Percentiles rank a stretch among this genome's conserved stretches.
Evolutionary conservation across 2,113 vertebrate genomes (phyloP).

Genomic region (Halichoeres trimaculatus): DNA sequence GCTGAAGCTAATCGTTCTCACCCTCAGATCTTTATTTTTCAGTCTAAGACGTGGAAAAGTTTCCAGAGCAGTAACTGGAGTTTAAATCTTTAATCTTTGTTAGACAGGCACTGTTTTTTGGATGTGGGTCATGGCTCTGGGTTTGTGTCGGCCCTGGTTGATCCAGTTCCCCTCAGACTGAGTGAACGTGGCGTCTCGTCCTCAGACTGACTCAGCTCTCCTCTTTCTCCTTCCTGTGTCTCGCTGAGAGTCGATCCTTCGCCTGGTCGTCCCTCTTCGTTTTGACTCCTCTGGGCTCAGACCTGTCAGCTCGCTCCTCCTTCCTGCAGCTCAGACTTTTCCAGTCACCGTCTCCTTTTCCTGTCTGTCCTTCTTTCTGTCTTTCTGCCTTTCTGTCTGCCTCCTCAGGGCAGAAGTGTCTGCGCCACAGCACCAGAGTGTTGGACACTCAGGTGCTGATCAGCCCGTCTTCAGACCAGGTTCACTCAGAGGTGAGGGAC

Average conservation of each 20-base stretch:
- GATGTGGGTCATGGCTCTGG: slow-evolving; percentile 33
- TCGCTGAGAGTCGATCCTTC: slow-evolving; percentile 83
- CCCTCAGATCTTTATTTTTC: too few relatives aligned
- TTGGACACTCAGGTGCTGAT: slow-evolving; percentile 93
- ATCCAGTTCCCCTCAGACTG: slow-evolving; percentile 40
- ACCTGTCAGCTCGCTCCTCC: background rate
- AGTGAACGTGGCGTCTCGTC: slow-evolving; percentile 49
- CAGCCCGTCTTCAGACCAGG: slow-evolving; percentile 89
- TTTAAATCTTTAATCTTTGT: too few relatives aligned
- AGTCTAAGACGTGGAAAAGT: too few relatives aligned
- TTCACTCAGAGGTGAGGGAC: slow-evolving; percentile 89
- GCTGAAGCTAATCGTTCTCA: too few relatives aligned
- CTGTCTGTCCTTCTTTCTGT: slow-evolving; percentile 3
- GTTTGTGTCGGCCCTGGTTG: slow-evolving; percentile 22
- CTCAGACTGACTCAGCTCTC: too few relatives aligned
- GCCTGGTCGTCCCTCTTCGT: slow-evolving; percentile 84
- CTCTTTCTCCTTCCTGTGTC: slow-evolving; percentile 44
- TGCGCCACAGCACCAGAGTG: slow-evolving; percentile 89
- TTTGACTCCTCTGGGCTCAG: slow-evolving; percentile 16
- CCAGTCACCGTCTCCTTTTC: slow-evolving; percentile 2
- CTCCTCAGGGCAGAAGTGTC: slow-evolving; percentile 89
- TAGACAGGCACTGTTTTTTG: slow-evolving; percentile 17
- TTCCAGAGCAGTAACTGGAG: too few relatives aligned
- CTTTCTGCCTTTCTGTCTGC: slow-evolving; percentile 10
- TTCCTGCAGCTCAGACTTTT: slow-evolving; percentile 11